Percentiles rank a stretch among this genome's conserved stretches.
Conservation (phyloP, 2,113 vertebrate genomes). For the Anser cygnoides region DNA sequence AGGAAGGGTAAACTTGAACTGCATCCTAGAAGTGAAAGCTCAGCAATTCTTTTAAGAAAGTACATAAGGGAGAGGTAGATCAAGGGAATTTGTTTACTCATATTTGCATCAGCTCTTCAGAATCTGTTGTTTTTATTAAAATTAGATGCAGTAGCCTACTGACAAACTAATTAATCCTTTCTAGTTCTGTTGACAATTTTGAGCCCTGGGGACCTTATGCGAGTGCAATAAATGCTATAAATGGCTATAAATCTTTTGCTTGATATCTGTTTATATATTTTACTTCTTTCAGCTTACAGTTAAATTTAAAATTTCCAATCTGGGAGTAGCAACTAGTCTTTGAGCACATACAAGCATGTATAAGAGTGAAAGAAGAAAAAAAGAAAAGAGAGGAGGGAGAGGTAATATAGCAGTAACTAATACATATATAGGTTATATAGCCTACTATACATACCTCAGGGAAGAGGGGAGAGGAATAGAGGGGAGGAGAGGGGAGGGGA, state of each 20-base stretch:
- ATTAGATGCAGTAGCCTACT: neutral
- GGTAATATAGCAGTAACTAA: neutral
- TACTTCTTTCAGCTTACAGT: neutral
- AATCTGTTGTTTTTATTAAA: neutral
- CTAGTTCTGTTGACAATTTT: neutral
- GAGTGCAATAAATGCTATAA: neutral
- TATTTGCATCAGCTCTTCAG: constrained; percentile 7
- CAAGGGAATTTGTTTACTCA: constrained; percentile 12
- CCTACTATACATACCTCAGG: neutral
- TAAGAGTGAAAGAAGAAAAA: neutral
- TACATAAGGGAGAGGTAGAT: neutral
- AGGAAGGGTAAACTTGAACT: neutral
- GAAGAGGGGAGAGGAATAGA: too few relatives aligned
- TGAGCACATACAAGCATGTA: neutral
- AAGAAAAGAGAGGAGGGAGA: rapidly evolving
- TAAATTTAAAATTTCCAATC: neutral
- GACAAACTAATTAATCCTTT: constrained; percentile 8
- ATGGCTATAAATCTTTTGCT: neutral
- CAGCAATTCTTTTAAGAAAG: neutral
- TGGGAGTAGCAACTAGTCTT: neutral
- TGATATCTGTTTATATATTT: neutral
- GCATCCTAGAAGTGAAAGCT: constrained; percentile 20
- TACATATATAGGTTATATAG: neutral
- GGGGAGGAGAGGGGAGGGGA: too few relatives aligned
- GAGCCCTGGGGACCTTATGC: neutral